phyloP scores from a whole-genome alignment of 2,797 vertebrate genomes.

The Tenualosa thibaudeaui region DNA sequence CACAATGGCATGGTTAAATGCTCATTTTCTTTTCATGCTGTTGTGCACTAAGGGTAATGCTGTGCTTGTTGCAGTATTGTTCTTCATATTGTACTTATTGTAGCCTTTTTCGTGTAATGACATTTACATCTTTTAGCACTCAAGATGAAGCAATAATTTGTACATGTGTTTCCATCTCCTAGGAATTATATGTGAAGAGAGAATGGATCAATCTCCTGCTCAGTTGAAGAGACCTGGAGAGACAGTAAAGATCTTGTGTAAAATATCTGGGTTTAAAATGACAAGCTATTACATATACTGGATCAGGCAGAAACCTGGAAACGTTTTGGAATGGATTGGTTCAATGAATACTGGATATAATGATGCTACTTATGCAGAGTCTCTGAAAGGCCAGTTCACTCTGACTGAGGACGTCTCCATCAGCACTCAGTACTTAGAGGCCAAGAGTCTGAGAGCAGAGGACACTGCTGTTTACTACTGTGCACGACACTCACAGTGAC shows the following conservation, averaged over 20 bases:
- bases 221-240: conserved; percentile 37
- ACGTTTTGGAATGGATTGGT: conserved; percentile 45
- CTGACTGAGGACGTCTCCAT: conserved; percentile 32
- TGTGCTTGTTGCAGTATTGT: no score
- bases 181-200: conserved; percentile 33
- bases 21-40: no score
- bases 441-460: conserved; percentile 33
- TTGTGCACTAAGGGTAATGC: no score
- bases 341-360: neutral
- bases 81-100: no score
- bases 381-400: conserved; percentile 29
- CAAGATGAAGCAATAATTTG: no score
- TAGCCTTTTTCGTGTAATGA: no score
- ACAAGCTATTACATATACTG: neutral
- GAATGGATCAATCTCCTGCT: conserved; percentile 37
- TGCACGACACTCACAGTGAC: conserved; percentile 27
- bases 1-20: no score
- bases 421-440: conserved; percentile 40
- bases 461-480: conserved; percentile 39
- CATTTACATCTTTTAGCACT: no score
- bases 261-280: conserved; percentile 52
- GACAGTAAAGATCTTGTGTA: conserved; percentile 53
- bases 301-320: conserved; percentile 43
- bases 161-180: neutral
- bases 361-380: neutral